Evolutionary conservation across 2,888 invertebrate genomes (phyloP).

Genomic region (Callosobruchus maculatus): DNA sequence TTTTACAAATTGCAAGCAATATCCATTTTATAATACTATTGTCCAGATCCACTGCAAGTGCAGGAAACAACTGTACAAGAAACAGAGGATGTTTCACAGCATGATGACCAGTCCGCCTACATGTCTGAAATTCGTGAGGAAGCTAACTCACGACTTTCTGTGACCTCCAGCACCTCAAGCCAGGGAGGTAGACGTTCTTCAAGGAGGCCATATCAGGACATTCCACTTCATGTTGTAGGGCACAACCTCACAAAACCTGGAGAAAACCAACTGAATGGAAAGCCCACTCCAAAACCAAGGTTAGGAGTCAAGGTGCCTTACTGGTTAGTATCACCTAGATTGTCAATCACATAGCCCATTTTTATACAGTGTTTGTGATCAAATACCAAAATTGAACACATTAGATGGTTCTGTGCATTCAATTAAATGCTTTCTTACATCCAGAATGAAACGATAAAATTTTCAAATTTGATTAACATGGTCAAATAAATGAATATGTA

Average conservation of each 20-base stretch:
- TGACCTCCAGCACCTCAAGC: neutral
- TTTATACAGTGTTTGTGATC: too few relatives aligned
- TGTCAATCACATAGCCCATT: too few relatives aligned
- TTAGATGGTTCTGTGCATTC: too few relatives aligned
- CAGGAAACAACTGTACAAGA: neutral
- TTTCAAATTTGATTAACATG: too few relatives aligned
- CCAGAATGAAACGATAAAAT: too few relatives aligned
- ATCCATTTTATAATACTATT: neutral
- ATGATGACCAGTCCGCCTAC: neutral
- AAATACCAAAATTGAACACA: too few relatives aligned
- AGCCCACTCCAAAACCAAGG: conserved; percentile 46
- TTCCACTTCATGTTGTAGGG: conserved; percentile 48
- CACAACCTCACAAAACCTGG: conserved; percentile 46
- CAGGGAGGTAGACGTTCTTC: neutral
- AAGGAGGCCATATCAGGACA: conserved; percentile 12
- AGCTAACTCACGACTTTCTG: neutral
- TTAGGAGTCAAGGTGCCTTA: conserved; percentile 49
- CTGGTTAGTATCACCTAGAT: conserved; percentile 14
- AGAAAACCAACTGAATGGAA: conserved; percentile 42
- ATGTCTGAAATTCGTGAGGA: neutral
- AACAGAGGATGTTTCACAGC: neutral
- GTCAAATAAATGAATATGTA: too few relatives aligned
- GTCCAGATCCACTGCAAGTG: neutral
- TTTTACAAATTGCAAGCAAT: too few relatives aligned
- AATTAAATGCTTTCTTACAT: too few relatives aligned